Evolutionary conservation across 2,113 vertebrate genomes (phyloP).

Genomic region (Crotalus horridus): DNA sequence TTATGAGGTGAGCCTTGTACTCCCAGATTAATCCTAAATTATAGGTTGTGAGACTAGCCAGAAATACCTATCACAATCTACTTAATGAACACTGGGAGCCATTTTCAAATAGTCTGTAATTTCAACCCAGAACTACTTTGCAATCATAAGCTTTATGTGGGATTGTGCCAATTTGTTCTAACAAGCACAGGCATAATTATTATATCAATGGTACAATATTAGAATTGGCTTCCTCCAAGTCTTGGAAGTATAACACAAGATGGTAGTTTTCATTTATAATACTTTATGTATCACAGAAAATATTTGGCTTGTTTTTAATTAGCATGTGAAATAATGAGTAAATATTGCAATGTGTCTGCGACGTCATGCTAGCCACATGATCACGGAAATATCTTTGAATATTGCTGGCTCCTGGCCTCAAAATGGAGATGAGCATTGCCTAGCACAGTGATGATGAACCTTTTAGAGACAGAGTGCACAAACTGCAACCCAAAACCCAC

Average conservation of each 20-base stretch:
- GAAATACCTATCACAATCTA: neutral
- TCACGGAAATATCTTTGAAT: neutral
- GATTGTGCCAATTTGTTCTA: neutral
- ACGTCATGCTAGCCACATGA: neutral
- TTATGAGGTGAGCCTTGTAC: neutral
- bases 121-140: neutral
- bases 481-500: too few relatives aligned
- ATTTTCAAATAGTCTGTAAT: neutral
- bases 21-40: neutral
- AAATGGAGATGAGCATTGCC: too few relatives aligned
- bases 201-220: neutral
- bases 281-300: neutral
- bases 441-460: too few relatives aligned
- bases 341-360: neutral
- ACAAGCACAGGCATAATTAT: neutral
- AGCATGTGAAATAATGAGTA: constrained; percentile 23
- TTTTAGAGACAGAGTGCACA: too few relatives aligned
- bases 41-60: neutral
- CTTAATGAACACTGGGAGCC: neutral
- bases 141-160: neutral
- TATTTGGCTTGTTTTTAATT: constrained; percentile 40
- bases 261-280: neutral
- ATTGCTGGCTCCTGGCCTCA: neutral
- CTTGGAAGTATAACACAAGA: neutral
- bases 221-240: neutral